Evolutionary conservation across 2,113 vertebrate genomes (phyloP), one percentile per base, ranked within the genome.

Genomic region (Ondatra zibethicus): DNA sequence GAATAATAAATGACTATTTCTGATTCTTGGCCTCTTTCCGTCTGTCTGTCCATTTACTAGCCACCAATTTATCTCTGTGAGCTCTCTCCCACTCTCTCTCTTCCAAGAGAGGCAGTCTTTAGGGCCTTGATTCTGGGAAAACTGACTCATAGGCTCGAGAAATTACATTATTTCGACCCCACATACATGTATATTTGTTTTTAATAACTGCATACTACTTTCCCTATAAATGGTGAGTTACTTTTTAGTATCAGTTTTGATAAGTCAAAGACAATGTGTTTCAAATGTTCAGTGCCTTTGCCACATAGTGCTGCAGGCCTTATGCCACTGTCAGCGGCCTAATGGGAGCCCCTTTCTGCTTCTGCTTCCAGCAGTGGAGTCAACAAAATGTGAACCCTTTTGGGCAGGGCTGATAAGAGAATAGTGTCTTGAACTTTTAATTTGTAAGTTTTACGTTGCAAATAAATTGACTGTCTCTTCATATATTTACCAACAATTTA

Each of bases 391-490:
- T 45, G 21, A 47, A 21, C 16, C 12, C 16, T 91, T 92, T 50
- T 45, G 87, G 75, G 36, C 63, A 91, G 36, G 36, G 14, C 47
- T 76, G n/a, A 58, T 80, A 21, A 13, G 65, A 63, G 66, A 75
- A 72, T 14, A 76, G 25, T n/a, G 80, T 76, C 25, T 78, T 90
- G 31, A 80, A 11, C 23, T 78, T 89, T 92, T 82, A 72, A 66
- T 95, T 86, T 81, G 5, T 89, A 52, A 1, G 33, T 55, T 95
- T 93, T 72, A 33, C 50, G 33, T 96, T 96, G 47, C 63, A 91
- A 85, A 23, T 94, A 85, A 92, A 92, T 75, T n/a, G 4, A 45
- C 77, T 72, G 10, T 39, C 52, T 58, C 52, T 75, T 21, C 63
- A n/a, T 14, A 42, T 52, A 13, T 92, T 93, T 86, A 36, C 13